Base-by-base conservation (phyloP, 2,888 invertebrate species). In the Cephalotes varians region DNA sequence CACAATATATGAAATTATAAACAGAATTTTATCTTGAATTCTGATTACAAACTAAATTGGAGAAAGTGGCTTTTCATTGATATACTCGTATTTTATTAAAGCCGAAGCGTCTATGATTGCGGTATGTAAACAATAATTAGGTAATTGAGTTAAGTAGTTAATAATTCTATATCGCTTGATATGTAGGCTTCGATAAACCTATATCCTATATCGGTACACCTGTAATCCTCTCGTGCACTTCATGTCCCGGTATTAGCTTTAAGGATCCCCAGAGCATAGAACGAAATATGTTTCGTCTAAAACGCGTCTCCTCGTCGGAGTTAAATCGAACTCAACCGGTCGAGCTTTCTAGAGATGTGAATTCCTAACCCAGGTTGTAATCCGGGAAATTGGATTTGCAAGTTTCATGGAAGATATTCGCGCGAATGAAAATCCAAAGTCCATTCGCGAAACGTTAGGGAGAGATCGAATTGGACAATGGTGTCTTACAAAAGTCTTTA, bases 311-410 rank as follows among this genome's bases (percentile, higher is more conserved):
- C 37, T 58, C 56, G 40, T 64, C 62, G 28, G 76, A 87, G 81
- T 74, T 81, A 18, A 15, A 74, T 25, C 64, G 47, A 87, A 82
- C 54, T 84, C 86, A 64, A 62, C 49, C 47, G 71, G 40, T 62
- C 62, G 58, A 58, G 69, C 54, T 58, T 71, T 64, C 21, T 54
- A 64, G 31, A 40, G n/a, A 40, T 12, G 31, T 58, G 56, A 69
- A 76, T 83, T 83, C 56, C 80, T 28, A 47, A 49, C 12, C 18
- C 71, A 47, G n/a, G 28, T 67, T 60, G 37, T 77, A 83, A 67
- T 76, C 60, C 47, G 28, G 81, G 58, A 84, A 86, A 87, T 87
- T 83, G 83, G 79, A 83, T 87, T 81, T 83, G 54, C 82, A 87
- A 87, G 65, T 87, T 87, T 86, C 81, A 86, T 84, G 79, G 31